A percentile compares a stretch with the other conserved stretches of the same genome.
Evolutionary conservation across 2,113 vertebrate species (phyloP).

Genomic region (Phocoena phocoena): DNA sequence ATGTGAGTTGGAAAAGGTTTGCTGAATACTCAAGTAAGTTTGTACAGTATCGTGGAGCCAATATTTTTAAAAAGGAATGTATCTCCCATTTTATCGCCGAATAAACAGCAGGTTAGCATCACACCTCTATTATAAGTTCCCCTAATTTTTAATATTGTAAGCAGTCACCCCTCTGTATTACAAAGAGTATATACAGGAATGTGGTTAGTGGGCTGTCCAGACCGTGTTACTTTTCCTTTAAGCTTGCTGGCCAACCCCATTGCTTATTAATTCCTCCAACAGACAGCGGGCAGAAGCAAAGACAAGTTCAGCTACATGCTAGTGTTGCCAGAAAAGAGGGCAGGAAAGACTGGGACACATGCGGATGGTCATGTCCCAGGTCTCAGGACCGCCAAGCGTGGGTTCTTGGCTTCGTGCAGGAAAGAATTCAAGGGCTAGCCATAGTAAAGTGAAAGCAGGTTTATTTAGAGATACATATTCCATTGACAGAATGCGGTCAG

Average conservation of each 20-base stretch:
- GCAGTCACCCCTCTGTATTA: neutral
- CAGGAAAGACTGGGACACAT: neutral
- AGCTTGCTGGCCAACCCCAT: neutral
- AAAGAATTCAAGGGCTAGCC: neutral
- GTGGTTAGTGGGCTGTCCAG: neutral
- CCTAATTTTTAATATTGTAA: neutral
- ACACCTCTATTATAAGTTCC: neutral
- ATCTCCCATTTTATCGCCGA: neutral
- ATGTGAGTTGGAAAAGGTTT: neutral
- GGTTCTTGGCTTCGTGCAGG: neutral
- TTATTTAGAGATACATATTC: neutral
- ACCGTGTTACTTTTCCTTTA: neutral
- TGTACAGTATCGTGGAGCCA: neutral
- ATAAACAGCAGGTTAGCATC: neutral
- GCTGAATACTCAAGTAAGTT: neutral
- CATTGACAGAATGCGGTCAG: neutral
- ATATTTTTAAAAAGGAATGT: neutral
- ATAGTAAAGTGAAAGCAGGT: neutral
- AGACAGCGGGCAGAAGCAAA: neutral
- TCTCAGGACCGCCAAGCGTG: neutral
- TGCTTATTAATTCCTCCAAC: neutral
- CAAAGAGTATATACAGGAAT: neutral
- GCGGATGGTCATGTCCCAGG: neutral
- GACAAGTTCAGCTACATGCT: neutral
- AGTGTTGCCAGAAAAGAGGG: too few relatives aligned